Evolutionary conservation across 2,888 invertebrate species (phyloP), one percentile per base, ranked within the genome.

Genomic region (Metalampra italica): DNA sequence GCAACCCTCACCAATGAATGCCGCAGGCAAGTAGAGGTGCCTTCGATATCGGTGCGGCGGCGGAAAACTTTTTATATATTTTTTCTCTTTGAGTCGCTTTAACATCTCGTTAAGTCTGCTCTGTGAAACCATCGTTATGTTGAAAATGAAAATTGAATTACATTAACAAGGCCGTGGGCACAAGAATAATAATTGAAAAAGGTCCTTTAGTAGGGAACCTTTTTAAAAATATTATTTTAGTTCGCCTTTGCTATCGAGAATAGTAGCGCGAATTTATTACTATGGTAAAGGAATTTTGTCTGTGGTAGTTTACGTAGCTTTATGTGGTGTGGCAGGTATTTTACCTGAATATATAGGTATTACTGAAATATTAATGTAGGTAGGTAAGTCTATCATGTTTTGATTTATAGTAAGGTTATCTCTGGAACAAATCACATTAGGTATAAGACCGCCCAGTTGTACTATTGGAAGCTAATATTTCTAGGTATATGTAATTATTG

Each of bases 21-120:
- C 43, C 43, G n/a, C 38, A 30, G 29, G 39, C 29, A 12, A 29
- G 22, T 32, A 9, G 41, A 34, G 40, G 47, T 41, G 29, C 49
- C 49, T 58, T 55, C 52, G 55, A 62, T 64, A 62, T 62, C 54
- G 57, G 48, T 50, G 44, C 54, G 43, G 45, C 38, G 52, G 54
- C 47, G 47, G 50, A 50, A 49, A 57, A 54, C 53, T 60, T 60
- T 60, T 58, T 57, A 49, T 56, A 54, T n/a, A 30, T 49, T 61
- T 65, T 66, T 66, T 65, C 57, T 59, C 54, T 63, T 62, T 61
- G 56, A 62, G 57, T 57, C 56, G 60, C 62, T 65, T 62, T 66
- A 68, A 62, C 68, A 61, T 68, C 68, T 70, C 66, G 66, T 70
- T 69, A 71, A 63, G 54, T 60, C 54, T 49, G 49, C 60, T 59